Conservation (phyloP, 2,113 vertebrate genomes). For the Bombycilla garrulus region DNA sequence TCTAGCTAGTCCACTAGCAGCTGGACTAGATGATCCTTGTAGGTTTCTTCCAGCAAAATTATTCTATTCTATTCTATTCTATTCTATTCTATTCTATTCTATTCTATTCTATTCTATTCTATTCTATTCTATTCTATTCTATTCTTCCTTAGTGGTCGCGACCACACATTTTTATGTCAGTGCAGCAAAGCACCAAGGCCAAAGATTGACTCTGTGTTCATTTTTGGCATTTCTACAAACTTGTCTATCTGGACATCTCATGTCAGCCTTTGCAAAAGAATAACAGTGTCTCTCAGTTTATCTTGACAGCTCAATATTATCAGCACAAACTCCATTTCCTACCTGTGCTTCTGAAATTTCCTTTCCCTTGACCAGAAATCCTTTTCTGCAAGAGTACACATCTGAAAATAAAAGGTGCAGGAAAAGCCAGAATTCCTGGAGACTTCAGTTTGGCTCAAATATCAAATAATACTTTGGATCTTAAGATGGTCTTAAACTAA, state of each 20-base stretch:
- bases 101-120: background rate
- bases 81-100: background rate
- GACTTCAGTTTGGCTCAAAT: background rate
- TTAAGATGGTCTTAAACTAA: background rate
- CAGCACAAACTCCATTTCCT: background rate
- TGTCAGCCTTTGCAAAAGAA: background rate
- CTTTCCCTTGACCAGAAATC: background rate
- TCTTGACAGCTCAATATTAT: background rate
- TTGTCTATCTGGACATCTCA: background rate
- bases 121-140: background rate
- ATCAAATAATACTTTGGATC: background rate
- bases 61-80: background rate
- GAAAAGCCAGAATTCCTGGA: background rate
- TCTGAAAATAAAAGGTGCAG: background rate
- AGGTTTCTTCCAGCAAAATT: background rate
- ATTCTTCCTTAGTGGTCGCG: rapidly evolving
- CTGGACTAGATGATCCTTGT: background rate
- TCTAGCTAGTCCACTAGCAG: background rate
- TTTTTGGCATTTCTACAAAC: background rate
- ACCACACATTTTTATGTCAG: background rate
- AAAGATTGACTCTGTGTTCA: background rate
- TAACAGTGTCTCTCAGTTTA: background rate
- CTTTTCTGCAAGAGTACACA: background rate
- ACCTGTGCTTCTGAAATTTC: background rate
- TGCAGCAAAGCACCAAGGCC: background rate